Evolutionary conservation across 92 coral and sea anemone species (phyloP).

Genomic region (Siderastrea radians): DNA sequence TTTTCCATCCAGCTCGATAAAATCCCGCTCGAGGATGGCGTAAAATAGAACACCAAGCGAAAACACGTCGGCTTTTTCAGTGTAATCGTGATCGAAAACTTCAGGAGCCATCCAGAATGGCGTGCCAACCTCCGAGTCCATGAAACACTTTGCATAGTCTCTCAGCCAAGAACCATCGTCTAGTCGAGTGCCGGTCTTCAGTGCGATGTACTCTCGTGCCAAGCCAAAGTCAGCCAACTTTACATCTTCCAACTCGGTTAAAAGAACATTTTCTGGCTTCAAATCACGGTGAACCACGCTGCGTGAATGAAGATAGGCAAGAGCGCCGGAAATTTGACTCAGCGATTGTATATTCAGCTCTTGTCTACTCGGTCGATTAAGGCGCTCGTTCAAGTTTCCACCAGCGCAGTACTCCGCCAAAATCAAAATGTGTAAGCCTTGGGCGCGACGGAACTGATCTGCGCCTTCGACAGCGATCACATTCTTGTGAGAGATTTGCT

Average conservation of each 20-base stretch:
- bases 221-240: constrained; percentile 87
- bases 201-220: constrained; percentile 51
- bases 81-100: constrained; percentile 54
- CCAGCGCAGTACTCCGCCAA: constrained; percentile 81
- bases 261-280: constrained; percentile 80
- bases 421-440: constrained; percentile 44
- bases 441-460: neutral
- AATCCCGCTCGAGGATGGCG: constrained; percentile 67
- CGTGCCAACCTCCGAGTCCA: constrained; percentile 42
- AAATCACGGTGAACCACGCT: constrained; percentile 73
- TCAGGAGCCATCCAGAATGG: constrained; percentile 84
- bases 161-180: neutral
- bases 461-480: constrained; percentile 54
- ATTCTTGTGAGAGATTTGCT: constrained; percentile 49
- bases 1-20: constrained; percentile 15
- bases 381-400: constrained; percentile 76
- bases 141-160: constrained; percentile 50
- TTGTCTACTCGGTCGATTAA: constrained; percentile 51
- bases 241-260: constrained; percentile 61
- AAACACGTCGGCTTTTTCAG: constrained; percentile 79
- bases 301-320: constrained; percentile 47
- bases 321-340: constrained; percentile 65
- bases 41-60: constrained; percentile 77
- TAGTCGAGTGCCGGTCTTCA: constrained; percentile 10
- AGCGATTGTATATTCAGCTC: constrained; percentile 73